Evolutionary conservation across 2,888 invertebrate species (phyloP), one percentile per base, ranked within the genome.

Genomic region (Hydriomena furcata): DNA sequence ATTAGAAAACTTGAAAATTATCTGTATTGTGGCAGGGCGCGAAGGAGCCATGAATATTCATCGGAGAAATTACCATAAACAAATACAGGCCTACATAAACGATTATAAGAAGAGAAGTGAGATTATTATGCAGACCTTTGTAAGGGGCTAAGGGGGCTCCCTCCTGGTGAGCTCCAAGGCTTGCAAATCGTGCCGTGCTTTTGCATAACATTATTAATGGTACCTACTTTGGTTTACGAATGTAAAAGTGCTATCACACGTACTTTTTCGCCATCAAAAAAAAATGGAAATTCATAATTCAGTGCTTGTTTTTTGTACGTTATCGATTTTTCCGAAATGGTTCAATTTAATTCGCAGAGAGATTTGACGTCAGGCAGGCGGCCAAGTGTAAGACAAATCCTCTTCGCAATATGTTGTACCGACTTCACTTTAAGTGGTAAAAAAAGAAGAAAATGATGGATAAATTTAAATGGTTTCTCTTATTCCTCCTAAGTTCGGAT

Each of bases 21-120:
- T 62, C 62, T 60, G 60, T 58, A 62, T 53, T 58, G 62, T 60
- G 61, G 56, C 61, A 55, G 55, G 52, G 58, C 49, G 56, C 56
- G 53, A 56, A 51, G 56, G 24, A 42, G 42, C 59, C 58, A 60
- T 73, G 72, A 73, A 76, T 76, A 76, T 73, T 76, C 73, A 76
- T 62, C 52, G 55, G 31, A 53, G 43, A 54, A 59, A 73, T 75
- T 73, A 73, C 56, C 72, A 76, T 76, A 70, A 68, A 66, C 65
- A 76, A 73, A 72, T 72, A 68, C 68, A 65, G 61, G 58, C 47
- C 60, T 60, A 48, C 55, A 48, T 57, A 52, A 61, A 59, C 61
- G 61, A 61, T 61, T 59, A 61, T 61, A 61, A 61, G 58, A 58
- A 58, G 56, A 56, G 58, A 55, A 61, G 57, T 52, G 54, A 57